Base-by-base conservation (phyloP, 2,797 vertebrate species). In the Chelidonichthys spinosus region DNA sequence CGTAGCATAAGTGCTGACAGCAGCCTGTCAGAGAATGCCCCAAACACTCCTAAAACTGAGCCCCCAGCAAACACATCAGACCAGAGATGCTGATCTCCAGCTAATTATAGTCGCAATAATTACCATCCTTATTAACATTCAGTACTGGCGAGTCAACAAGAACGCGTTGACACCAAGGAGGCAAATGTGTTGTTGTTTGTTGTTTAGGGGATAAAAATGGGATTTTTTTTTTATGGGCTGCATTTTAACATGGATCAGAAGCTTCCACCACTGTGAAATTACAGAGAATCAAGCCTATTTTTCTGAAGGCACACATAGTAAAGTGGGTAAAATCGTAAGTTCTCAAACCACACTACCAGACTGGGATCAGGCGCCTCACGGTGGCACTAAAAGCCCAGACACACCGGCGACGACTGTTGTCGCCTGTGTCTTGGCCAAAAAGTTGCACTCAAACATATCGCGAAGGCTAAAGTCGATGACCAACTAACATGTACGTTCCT, bases 261-360 rank as follows among this genome's bases (percentile, higher is more conserved):
- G 7, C 15, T 17, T 49, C 44, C 76, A 69, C 69, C 69, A 1
- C 76, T 63, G 73, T 69, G 46, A 83, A 79, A 79, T 83, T 79
- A 79, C 65, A 83, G 73, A 70, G 74, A 40, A 56, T 61, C 47
- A 71, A 77, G 60, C 58, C 47, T 66, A 77, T 60, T 71, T 79
- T 63, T 71, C 52, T 61, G 71, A 59, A 46, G 69, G 55, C 37
- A 69, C 62, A 44, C 64, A 44, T 62, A 18, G 33, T 74, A 13
- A 43, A 43, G 4, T 43, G 42, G 42, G 42, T 43, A 13, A 43
- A 43, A 43, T 43, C 42, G 11, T 43, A 43, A 13, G 11, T 43
- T 43, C 42, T 43, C 42, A 43, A 11, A 43, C 42, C 42, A 43
- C 42, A 13, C 13, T 52, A 67, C 3, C 17, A 9, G 8, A 42